Base-by-base conservation (phyloP, 1,140 invertebrate species). In the Drosophila arizonae region DNA sequence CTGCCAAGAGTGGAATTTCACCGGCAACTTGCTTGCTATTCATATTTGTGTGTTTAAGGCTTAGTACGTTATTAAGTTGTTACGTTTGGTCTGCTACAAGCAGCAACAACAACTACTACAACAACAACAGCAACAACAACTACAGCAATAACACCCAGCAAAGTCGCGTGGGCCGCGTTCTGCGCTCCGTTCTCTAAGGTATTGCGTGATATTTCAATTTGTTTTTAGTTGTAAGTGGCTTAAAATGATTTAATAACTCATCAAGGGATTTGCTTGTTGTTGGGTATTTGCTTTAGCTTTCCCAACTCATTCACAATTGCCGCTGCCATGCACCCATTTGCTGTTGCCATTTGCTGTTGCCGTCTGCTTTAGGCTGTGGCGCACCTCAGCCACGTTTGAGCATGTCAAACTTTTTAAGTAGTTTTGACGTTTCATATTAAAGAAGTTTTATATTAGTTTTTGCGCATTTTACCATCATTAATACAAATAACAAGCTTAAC, bases 191-290 rank as follows among this genome's bases (percentile, higher is more conserved):
- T 88, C 84, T 72, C 84, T 70, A 72, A 84, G 84, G 84, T 84
- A 88, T 88, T 88, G 84, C 84, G 84, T 88, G 84, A 88, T 88
- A 88, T 88, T 88, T 88, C 84, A 88, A 88, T 88, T 88, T 88
- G 84, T 88, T 88, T 88, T 88, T 88, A 88, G 84, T 88, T 88
- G 84, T 88, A 88, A 88, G 84, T 88, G 84, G 84, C 84, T 88
- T 88, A 88, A 88, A 88, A 88, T 88, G 84, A 88, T 88, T 88
- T 88, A 88, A 88, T 88, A 88, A 88, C 84, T 88, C 84, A 88
- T 88, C 84, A 88, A 89, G 84, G 84, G 84, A 88, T 88, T 88
- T 88, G 65, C 84, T 86, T 81, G 82, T 86, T 88, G 80, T 87
- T 88, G 56, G 58, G 64, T 87, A 87, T 87, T 87, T 88, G 82